These are phyloP conservation scores for Halocynthia roretzi DNA, from an alignment of 23 tunicate species.

Conservation along the genomic window DNA sequence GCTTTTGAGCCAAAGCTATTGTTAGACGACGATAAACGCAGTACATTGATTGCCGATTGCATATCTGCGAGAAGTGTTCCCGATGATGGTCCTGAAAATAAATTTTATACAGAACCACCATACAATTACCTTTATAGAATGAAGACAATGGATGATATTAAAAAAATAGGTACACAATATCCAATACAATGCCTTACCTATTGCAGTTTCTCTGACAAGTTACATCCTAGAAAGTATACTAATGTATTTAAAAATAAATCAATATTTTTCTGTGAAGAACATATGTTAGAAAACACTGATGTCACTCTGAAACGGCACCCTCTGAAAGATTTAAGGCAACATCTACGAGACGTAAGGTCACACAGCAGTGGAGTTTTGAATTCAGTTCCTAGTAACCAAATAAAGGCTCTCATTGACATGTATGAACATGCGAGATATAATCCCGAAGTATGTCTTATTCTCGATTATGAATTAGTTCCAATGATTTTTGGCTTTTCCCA, in stretches of 20 bases:
- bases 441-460: constrained; percentile 35
- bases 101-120: not conserved
- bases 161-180: constrained; percentile 19
- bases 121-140: constrained; percentile 40
- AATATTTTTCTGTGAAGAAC: constrained; percentile 22
- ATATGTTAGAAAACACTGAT: constrained; percentile 33
- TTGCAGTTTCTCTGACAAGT: too few relatives aligned
- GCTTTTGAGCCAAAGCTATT: constrained; percentile 52
- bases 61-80: too few relatives aligned
- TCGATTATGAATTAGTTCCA: not conserved
- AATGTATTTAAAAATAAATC: not conserved
- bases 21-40: constrained; percentile 16
- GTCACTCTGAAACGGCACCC: constrained; percentile 38
- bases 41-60: too few relatives aligned
- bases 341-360: constrained; percentile 63
- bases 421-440: constrained; percentile 66
- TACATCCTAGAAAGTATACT: too few relatives aligned
- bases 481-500: not conserved
- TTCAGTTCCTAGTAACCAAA: constrained; percentile 40
- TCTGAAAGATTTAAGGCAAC: constrained; percentile 48
- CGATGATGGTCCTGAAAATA: not conserved
- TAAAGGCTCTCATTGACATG: constrained; percentile 47
- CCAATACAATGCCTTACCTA: too few relatives aligned
- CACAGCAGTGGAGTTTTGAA: constrained; percentile 62
- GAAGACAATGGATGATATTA: constrained; percentile 51